phyloP scores from a whole-genome alignment of 2,113 vertebrate species.

The Scomber japonicus region DNA sequence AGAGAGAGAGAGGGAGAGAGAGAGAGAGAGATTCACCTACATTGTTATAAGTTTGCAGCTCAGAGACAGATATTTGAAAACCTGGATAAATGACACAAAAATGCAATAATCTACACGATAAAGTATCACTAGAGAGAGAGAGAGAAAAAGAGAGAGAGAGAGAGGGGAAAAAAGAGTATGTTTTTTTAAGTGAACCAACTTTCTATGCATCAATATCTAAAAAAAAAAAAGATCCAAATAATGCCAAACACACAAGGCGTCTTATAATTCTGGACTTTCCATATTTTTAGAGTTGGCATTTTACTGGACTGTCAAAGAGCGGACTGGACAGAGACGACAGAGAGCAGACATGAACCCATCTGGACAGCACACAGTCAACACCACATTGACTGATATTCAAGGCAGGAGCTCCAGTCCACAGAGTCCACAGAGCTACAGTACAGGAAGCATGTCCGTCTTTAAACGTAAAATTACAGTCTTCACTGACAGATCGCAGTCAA shows the following conservation, averaged over 20 bases:
- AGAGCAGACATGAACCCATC: not conserved
- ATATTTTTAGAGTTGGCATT: not conserved
- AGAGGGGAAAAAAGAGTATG: too few relatives aligned
- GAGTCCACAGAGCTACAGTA: not conserved
- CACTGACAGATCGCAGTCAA: not conserved
- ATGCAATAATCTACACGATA: too few relatives aligned
- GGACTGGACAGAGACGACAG: not conserved
- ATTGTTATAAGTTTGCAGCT: too few relatives aligned
- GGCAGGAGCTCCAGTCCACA: not conserved
- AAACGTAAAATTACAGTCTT: not conserved
- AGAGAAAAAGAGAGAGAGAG: too few relatives aligned
- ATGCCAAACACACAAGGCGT: not conserved
- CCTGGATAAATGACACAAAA: too few relatives aligned
- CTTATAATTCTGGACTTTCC: too few relatives aligned
- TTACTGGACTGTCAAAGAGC: not conserved
- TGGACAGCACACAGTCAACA: constrained; percentile 8
- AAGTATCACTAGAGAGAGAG: too few relatives aligned
- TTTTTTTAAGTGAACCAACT: too few relatives aligned
- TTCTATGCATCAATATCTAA: too few relatives aligned
- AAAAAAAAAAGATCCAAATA: not conserved
- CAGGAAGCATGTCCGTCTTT: not conserved
- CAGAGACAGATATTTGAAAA: too few relatives aligned
- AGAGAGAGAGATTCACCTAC: too few relatives aligned
- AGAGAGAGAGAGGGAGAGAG: too few relatives aligned
- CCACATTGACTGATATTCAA: not conserved